phyloP scores from a whole-genome alignment of 2,113 vertebrate species.

The Mirza zaza region DNA sequence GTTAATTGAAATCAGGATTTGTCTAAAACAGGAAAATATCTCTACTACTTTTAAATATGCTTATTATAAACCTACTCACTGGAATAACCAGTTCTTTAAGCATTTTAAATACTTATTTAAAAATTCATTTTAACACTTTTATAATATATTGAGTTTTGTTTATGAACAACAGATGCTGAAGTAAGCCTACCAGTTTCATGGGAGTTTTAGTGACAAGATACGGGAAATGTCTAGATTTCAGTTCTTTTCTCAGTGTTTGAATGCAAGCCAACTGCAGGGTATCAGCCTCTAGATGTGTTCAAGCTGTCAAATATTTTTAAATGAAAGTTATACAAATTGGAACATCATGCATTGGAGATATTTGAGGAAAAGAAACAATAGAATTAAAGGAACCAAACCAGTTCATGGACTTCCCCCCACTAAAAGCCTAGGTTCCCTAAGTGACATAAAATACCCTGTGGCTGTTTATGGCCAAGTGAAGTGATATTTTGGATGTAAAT shows the following conservation, averaged over 20 bases:
- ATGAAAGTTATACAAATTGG: background rate
- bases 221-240: constrained; percentile 29
- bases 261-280: background rate
- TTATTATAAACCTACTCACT: background rate
- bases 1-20: background rate
- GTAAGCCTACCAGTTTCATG: background rate
- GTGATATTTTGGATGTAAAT: background rate
- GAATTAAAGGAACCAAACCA: background rate
- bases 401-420: background rate
- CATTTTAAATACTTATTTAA: constrained; percentile 10
- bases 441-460: background rate
- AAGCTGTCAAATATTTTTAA: background rate
- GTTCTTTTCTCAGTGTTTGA: constrained; percentile 50
- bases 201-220: constrained; percentile 29
- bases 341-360: background rate
- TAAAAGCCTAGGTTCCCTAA: background rate
- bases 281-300: background rate
- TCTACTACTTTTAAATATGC: background rate
- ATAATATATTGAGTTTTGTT: constrained; percentile 16
- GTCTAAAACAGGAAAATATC: background rate
- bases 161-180: constrained; percentile 63
- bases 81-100: background rate
- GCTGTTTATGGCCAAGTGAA: background rate
- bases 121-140: constrained; percentile 21
- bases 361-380: background rate